phyloP scores from a whole-genome alignment of 2,797 vertebrate genomes.

The Cuniculus paca region DNA sequence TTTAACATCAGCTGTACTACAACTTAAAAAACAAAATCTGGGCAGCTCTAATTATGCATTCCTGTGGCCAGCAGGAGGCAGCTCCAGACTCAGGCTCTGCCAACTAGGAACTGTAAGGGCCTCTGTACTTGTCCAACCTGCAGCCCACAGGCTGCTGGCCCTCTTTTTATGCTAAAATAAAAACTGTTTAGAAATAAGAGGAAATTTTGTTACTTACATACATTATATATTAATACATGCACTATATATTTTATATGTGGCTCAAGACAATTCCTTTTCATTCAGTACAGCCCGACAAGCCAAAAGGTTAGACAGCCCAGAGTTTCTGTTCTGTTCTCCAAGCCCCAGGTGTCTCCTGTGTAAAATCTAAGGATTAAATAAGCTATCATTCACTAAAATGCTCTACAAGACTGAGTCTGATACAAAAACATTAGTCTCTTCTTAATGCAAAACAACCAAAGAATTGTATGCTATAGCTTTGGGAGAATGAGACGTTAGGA shows the following conservation, averaged over 20 bases:
- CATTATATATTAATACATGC: too few species aligned
- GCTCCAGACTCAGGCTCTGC: neutral
- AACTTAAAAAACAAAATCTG: neutral
- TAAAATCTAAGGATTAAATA: slow-evolving; percentile 7
- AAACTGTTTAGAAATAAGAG: neutral
- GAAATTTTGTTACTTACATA: neutral
- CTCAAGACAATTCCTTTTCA: neutral
- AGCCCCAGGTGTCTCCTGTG: neutral
- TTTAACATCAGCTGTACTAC: neutral
- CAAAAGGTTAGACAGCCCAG: neutral
- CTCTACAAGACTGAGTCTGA: neutral
- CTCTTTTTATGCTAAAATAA: neutral
- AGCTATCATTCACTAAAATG: neutral
- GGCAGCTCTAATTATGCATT: neutral
- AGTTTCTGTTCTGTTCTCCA: neutral
- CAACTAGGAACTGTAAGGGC: neutral
- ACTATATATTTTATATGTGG: neutral
- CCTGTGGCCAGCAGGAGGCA: neutral
- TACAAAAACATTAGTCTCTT: neutral
- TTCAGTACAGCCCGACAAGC: neutral
- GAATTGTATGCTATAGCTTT: neutral
- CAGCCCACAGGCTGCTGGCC: neutral
- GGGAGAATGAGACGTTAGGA: neutral
- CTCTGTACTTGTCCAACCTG: neutral
- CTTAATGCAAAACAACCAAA: neutral